Evolutionary conservation across 2,888 invertebrate genomes (phyloP).

Genomic region (Dione vanillae): DNA sequence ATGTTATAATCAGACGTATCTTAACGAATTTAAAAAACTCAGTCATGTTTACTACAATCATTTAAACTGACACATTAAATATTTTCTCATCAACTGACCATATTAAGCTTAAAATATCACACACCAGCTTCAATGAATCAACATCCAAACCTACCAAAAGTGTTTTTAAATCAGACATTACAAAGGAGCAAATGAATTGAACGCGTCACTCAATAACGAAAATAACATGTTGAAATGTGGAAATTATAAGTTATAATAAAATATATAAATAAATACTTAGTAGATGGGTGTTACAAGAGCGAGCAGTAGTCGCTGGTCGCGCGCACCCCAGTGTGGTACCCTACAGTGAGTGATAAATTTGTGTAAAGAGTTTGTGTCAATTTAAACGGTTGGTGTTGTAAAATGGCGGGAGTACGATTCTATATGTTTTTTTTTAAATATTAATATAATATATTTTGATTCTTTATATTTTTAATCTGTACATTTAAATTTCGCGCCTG

Average conservation of each 20-base stretch:
- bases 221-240: slow-evolving; percentile 62
- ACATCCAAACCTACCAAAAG: slow-evolving; percentile 5
- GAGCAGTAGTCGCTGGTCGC: slow-evolving; percentile 65
- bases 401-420: slow-evolving; percentile 74
- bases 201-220: slow-evolving; percentile 49
- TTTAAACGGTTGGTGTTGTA: slow-evolving; percentile 71
- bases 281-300: slow-evolving; percentile 55
- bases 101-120: slow-evolving; percentile 6
- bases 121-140: slow-evolving; percentile 5
- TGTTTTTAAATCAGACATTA: slow-evolving; percentile 37
- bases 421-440: slow-evolving; percentile 54
- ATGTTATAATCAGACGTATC: not conserved
- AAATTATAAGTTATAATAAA: slow-evolving; percentile 71
- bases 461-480: slow-evolving; percentile 1
- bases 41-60: not conserved
- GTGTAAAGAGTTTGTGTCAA: slow-evolving; percentile 51
- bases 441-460: slow-evolving; percentile 31
- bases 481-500: slow-evolving; percentile 13
- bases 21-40: not conserved
- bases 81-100: not conserved
- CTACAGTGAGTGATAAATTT: slow-evolving; percentile 57
- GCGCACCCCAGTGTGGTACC: slow-evolving; percentile 67
- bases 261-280: slow-evolving; percentile 69
- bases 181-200: slow-evolving; percentile 38
- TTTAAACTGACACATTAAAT: not conserved